A percentile compares a stretch with the other conserved stretches of the same genome.
Evolutionary conservation across 2,888 invertebrate species (phyloP).

Genomic region (Odontocolon sp.): DNA sequence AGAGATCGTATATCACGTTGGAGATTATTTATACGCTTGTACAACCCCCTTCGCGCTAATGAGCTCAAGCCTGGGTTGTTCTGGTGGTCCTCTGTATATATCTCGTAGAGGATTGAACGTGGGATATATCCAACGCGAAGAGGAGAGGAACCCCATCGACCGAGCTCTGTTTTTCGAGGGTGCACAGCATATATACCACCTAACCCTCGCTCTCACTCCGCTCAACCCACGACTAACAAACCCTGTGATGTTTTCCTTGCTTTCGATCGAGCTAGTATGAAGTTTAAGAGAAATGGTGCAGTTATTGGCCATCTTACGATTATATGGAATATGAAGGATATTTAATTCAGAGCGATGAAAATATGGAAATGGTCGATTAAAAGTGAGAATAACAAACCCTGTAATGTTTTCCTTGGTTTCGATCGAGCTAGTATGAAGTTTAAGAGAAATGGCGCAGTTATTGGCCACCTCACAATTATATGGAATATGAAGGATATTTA

Average conservation of each 20-base stretch:
- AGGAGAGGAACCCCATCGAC: constrained; percentile 31
- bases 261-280: constrained; percentile 45
- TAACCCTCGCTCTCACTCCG: constrained; percentile 20
- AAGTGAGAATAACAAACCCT: too few species aligned
- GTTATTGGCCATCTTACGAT: too few species aligned
- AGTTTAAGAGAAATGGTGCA: too few species aligned
- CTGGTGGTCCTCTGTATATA: not conserved
- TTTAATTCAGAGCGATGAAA: too few species aligned
- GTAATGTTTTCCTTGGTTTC: constrained; percentile 47
- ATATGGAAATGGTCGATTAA: too few species aligned
- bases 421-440: too few species aligned
- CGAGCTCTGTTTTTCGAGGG: constrained; percentile 54
- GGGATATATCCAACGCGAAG: constrained; percentile 35
- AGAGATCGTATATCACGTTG: constrained; percentile 59
- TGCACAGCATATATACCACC: constrained; percentile 11
- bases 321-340: too few species aligned
- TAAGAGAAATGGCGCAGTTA: too few species aligned
- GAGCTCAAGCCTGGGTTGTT: constrained; percentile 56
- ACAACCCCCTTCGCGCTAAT: constrained; percentile 58
- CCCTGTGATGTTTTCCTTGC: constrained; percentile 40
- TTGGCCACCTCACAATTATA: too few species aligned
- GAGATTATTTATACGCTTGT: constrained; percentile 62
- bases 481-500: too few species aligned
- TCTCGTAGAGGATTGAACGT: not conserved
- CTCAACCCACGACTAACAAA: constrained; percentile 2